A percentile compares a stretch with the other conserved stretches of the same genome.
These are phyloP conservation scores for Zaprionus davidi DNA, from an alignment of 1,140 invertebrate genomes.

Conservation along the genomic window DNA sequence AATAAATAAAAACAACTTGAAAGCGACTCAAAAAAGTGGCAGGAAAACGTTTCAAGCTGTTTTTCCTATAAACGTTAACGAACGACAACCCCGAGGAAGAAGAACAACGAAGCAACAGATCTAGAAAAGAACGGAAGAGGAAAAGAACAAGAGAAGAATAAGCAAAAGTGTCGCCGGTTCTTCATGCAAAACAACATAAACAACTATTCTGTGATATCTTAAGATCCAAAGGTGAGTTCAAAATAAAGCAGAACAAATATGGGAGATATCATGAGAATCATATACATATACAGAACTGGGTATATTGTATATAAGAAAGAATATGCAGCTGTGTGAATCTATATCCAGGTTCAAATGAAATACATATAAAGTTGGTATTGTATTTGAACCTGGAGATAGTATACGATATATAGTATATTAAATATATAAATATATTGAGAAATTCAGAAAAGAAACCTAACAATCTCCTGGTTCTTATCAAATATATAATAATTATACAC, in stretches of 20 bases:
- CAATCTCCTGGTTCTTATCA: no score
- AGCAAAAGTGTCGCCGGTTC: conserved; percentile 60
- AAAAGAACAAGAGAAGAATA: conserved; percentile 15
- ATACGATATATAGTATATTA: no score
- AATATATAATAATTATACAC: no score
- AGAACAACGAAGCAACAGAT: conserved; percentile 6
- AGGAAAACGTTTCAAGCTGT: conserved; percentile 20
- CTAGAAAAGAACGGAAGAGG: not conserved
- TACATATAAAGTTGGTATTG: no score
- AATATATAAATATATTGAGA: no score
- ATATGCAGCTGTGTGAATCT: not conserved
- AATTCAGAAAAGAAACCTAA: no score
- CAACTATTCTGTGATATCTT: conserved; percentile 83
- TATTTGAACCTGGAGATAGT: no score
- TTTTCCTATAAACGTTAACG: not conserved
- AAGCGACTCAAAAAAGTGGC: conserved; percentile 29
- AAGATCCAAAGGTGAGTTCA: conserved; percentile 81
- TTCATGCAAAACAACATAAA: conserved; percentile 41
- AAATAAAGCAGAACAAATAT: conserved; percentile 13
- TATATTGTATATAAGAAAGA: not conserved
- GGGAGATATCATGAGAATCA: not conserved
- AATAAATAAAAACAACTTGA: conserved; percentile 29
- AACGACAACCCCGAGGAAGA: conserved; percentile 17
- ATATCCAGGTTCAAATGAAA: no score
- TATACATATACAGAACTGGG: not conserved